phyloP scores from a whole-genome alignment of 2,888 invertebrate genomes.

The Chrysolina americana region DNA sequence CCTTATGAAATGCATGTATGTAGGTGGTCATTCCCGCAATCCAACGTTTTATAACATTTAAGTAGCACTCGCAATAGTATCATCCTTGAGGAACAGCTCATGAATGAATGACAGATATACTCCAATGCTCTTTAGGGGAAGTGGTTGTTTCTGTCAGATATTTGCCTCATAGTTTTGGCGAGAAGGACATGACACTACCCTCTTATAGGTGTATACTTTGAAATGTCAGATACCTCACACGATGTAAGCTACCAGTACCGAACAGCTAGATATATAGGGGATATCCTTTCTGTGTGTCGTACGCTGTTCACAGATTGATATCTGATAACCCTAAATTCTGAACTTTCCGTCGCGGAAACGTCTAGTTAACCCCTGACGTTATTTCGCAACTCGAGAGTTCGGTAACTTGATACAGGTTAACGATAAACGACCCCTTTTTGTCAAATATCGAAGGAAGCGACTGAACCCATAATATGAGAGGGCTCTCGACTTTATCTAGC shows the following conservation, averaged over 20 bases:
- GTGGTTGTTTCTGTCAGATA: too few relatives aligned
- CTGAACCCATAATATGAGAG: constrained; percentile 27
- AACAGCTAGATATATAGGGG: too few relatives aligned
- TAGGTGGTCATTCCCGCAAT: too few relatives aligned
- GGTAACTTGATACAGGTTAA: constrained; percentile 14
- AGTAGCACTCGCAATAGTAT: too few relatives aligned
- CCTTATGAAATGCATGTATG: too few relatives aligned
- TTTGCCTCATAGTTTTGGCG: too few relatives aligned
- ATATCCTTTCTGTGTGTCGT: neutral
- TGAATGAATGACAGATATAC: too few relatives aligned
- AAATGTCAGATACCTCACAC: neutral
- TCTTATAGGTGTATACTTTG: too few relatives aligned
- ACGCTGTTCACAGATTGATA: neutral
- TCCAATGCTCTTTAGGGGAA: too few relatives aligned
- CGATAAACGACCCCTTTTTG: neutral
- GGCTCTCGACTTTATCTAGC: constrained; percentile 50
- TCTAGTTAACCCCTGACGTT: constrained; percentile 13
- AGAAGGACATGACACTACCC: too few relatives aligned
- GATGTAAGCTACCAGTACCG: neutral
- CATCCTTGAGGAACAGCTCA: too few relatives aligned
- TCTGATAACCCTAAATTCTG: neutral
- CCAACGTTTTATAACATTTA: too few relatives aligned
- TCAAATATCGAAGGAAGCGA: constrained; percentile 10
- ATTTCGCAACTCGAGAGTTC: constrained; percentile 12
- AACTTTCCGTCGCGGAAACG: neutral